Conservation (phyloP, 2,797 vertebrate species). For the Knipowitschia caucasica region DNA sequence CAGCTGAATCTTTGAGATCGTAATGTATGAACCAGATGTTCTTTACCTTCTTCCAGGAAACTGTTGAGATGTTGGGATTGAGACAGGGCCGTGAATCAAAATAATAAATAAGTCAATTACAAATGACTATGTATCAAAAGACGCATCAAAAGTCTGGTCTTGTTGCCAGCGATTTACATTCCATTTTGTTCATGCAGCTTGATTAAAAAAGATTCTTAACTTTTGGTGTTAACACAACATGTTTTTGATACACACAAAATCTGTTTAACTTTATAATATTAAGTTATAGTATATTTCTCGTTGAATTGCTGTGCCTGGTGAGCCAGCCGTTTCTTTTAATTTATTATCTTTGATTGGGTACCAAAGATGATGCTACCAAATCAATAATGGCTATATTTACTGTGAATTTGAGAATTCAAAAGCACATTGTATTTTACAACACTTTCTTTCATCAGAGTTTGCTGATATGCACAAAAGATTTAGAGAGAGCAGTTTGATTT, state of each 20-base stretch:
- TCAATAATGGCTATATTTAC: background rate
- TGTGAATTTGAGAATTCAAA: too few relatives aligned
- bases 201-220: background rate
- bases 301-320: too few relatives aligned
- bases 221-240: background rate
- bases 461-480: constrained; percentile 28
- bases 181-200: background rate
- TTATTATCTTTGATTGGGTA: background rate
- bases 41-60: constrained; percentile 42
- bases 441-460: constrained; percentile 20
- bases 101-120: constrained; percentile 28
- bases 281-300: too few relatives aligned
- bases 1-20: constrained; percentile 39
- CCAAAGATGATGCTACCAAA: background rate
- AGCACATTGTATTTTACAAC: background rate
- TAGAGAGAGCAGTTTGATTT: constrained; percentile 39
- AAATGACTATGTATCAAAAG: constrained; percentile 24
- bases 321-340: too few relatives aligned
- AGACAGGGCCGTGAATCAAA: constrained; percentile 38
- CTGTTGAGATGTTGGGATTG: constrained; percentile 28
- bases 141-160: background rate
- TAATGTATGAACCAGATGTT: constrained; percentile 62
- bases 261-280: background rate
- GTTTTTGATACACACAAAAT: background rate
- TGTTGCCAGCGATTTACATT: background rate